Evolutionary conservation across 2,113 vertebrate species (phyloP).

Genomic region (Dasypus novemcinctus): DNA sequence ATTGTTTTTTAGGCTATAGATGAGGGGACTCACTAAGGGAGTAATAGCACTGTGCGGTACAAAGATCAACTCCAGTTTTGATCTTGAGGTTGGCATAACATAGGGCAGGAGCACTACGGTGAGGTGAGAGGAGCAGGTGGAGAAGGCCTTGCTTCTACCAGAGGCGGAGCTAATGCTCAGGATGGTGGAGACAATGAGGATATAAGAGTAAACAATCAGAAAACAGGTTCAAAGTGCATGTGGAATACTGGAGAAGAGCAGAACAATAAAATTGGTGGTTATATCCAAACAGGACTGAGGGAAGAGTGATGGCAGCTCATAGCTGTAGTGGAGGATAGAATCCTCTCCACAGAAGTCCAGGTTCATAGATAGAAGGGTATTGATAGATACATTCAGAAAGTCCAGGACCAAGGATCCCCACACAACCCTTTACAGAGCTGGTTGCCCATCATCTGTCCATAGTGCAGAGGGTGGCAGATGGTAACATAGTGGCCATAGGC

Average conservation of each 20-base stretch:
- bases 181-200: background rate
- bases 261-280: background rate
- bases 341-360: constrained; percentile 30
- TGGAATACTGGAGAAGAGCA: background rate
- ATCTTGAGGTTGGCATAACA: background rate
- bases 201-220: background rate
- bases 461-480: constrained; percentile 41
- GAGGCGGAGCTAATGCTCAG: background rate
- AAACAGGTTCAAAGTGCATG: background rate
- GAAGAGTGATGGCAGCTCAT: background rate
- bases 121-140: background rate
- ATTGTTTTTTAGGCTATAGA: too few species aligned
- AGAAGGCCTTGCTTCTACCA: background rate
- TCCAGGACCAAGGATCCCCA: background rate
- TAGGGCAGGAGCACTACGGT: background rate
- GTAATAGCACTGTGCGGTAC: too few species aligned
- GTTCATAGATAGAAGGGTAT: background rate
- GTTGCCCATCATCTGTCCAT: constrained; percentile 13
- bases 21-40: too few species aligned
- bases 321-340: constrained; percentile 18
- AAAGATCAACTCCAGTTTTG: too few species aligned
- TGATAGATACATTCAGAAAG: background rate
- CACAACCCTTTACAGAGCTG: constrained; percentile 1
- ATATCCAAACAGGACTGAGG: constrained; percentile 17
- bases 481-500: constrained; percentile 16